Conservation (phyloP, 1,140 invertebrate genomes). For the Monochamus saltuarius region DNA sequence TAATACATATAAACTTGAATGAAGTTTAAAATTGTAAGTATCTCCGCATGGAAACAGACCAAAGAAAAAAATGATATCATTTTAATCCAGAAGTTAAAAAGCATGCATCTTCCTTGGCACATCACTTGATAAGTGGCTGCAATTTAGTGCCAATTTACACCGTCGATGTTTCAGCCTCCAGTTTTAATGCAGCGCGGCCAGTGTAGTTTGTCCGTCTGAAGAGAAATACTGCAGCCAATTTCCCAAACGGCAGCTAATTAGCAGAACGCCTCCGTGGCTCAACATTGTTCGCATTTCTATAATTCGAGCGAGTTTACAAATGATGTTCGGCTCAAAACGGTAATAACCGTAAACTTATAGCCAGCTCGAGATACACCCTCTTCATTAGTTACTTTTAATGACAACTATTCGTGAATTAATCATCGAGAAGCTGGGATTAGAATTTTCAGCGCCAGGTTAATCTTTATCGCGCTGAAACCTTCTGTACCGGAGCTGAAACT, state of each 20-base stretch:
- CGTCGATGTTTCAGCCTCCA: neutral
- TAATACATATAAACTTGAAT: no score
- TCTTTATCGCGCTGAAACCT: no score
- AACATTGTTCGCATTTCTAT: slow-evolving; percentile 21
- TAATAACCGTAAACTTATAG: slow-evolving; percentile 6
- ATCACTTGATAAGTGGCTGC: neutral
- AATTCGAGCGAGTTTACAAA: slow-evolving; percentile 17
- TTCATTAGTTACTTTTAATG: no score
- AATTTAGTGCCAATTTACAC: slow-evolving; percentile 15
- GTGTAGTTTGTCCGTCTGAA: slow-evolving; percentile 7
- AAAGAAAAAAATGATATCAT: no score
- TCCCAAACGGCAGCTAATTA: slow-evolving; percentile 19
- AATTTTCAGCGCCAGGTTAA: neutral
- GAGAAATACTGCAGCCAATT: slow-evolving; percentile 19
- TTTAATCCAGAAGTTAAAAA: no score
- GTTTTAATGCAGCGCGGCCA: neutral
- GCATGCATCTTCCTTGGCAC: no score
- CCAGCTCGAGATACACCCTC: slow-evolving; percentile 15
- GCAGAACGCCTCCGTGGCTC: neutral
- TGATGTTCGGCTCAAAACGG: slow-evolving; percentile 12
- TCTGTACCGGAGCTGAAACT: no score
- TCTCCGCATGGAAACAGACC: no score
- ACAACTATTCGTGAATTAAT: no score
- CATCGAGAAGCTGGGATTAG: slow-evolving; percentile 15
- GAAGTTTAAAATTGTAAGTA: no score